These are phyloP conservation scores for Drosophila kuntzei DNA, from an alignment of 2,888 invertebrate species.

Conservation along the genomic window DNA sequence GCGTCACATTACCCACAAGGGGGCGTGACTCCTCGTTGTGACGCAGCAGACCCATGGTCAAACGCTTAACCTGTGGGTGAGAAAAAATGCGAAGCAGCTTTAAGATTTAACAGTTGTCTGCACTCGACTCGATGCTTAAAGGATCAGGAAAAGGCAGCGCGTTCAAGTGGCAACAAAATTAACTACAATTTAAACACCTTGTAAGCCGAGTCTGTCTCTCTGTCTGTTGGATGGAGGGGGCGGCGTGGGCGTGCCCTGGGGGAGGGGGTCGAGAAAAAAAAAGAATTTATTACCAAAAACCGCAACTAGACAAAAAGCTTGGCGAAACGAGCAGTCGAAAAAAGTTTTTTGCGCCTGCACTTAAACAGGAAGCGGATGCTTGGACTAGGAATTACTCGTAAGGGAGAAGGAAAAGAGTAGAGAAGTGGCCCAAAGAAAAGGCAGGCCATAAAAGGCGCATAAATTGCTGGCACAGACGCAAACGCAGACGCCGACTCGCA, in stretches of 20 bases:
- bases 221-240: conserved; percentile 18
- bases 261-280: conserved; percentile 38
- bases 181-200: conserved; percentile 82
- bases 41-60: conserved; percentile 90
- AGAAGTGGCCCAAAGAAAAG: conserved; percentile 66
- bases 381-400: conserved; percentile 71
- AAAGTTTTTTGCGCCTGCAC: conserved; percentile 70
- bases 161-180: conserved; percentile 77
- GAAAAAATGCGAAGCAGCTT: conserved; percentile 21
- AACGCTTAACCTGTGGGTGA: conserved; percentile 87
- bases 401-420: neutral
- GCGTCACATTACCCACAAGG: conserved; percentile 88
- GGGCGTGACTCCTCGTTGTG: conserved; percentile 90
- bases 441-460: conserved; percentile 71
- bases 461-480: conserved; percentile 62
- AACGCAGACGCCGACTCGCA: conserved; percentile 27
- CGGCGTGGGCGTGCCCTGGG: conserved; percentile 50
- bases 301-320: conserved; percentile 76
- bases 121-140: conserved; percentile 33
- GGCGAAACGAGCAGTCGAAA: conserved; percentile 51
- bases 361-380: conserved; percentile 81
- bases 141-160: conserved; percentile 47
- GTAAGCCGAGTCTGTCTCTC: conserved; percentile 65
- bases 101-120: conserved; percentile 50
- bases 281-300: conserved; percentile 82